Conservation (phyloP, 2,888 invertebrate species). For the Lamproptera curius region DNA sequence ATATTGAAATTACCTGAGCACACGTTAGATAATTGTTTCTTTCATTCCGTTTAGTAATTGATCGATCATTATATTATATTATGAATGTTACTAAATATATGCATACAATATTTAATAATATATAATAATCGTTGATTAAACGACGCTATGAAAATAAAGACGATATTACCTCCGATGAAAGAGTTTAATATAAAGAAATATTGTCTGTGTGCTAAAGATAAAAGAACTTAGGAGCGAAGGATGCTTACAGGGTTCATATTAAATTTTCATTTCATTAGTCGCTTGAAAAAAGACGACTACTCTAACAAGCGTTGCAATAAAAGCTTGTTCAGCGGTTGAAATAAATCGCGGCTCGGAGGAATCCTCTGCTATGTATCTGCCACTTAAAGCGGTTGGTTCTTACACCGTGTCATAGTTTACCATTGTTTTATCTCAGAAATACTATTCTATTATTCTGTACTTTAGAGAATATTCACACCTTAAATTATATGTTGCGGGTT, state of each 20-base stretch:
- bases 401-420: conserved; percentile 38
- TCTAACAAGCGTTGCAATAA: conserved; percentile 62
- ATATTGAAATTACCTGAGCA: too few species aligned
- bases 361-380: conserved; percentile 46
- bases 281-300: conserved; percentile 38
- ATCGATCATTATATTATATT: too few species aligned
- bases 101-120: too few species aligned
- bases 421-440: too few species aligned
- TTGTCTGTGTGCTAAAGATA: background rate
- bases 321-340: conserved; percentile 49
- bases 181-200: background rate
- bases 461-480: too few species aligned
- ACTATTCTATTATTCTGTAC: too few species aligned
- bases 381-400: conserved; percentile 43
- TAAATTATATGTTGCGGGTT: too few species aligned
- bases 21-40: too few species aligned
- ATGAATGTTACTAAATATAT: too few species aligned
- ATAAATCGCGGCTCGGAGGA: conserved; percentile 54
- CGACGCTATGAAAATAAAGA: too few species aligned
- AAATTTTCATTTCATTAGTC: conserved; percentile 46
- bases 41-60: too few species aligned
- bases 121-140: too few species aligned
- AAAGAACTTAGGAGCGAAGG: background rate
- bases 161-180: background rate
- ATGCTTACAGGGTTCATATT: conserved; percentile 29